Evolutionary conservation across 2,797 vertebrate genomes (phyloP).

Genomic region (Chloroceryle inda): DNA sequence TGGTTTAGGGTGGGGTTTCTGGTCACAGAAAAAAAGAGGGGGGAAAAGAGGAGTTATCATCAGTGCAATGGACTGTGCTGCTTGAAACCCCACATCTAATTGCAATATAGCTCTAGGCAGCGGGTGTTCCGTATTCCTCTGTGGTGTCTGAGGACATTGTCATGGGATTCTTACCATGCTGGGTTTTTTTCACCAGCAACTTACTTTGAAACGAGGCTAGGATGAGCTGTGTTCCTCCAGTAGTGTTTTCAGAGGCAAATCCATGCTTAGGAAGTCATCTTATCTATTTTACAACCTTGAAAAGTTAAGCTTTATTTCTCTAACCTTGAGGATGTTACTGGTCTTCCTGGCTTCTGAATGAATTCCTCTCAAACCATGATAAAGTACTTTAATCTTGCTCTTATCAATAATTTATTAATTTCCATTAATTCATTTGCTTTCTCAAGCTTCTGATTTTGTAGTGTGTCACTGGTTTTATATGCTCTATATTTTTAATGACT

Average conservation of each 20-base stretch:
- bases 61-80: neutral
- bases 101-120: neutral
- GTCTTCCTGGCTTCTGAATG: neutral
- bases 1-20: neutral
- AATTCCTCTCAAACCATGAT: neutral
- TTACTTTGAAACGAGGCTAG: neutral
- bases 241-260: neutral
- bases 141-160: neutral
- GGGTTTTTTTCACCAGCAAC: neutral
- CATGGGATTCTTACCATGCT: neutral
- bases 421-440: neutral
- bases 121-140: neutral
- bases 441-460: neutral
- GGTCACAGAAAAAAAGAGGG: neutral
- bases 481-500: neutral
- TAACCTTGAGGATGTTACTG: neutral
- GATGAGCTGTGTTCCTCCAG: neutral
- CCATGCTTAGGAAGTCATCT: neutral
- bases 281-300: neutral
- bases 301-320: neutral
- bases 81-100: neutral
- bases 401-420: neutral
- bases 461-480: neutral
- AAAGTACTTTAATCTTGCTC: neutral
- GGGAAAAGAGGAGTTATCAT: neutral